Base-by-base conservation (phyloP, 2,113 vertebrate species). In the Papio anubis region DNA sequence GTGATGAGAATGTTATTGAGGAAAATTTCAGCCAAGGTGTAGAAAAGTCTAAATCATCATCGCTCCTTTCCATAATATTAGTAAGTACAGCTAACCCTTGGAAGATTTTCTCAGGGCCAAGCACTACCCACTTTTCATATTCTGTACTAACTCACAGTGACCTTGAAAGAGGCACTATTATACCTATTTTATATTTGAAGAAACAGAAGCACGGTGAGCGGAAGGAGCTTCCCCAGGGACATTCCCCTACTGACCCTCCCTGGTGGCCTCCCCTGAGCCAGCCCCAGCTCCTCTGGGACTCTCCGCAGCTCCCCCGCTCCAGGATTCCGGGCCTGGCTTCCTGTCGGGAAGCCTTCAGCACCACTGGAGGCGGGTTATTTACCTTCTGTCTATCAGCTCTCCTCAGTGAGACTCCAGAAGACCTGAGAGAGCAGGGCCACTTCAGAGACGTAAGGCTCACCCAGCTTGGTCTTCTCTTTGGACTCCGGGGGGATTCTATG, bases 181-280 rank as follows among this genome's bases (percentile, higher is more conserved):
- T 14, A 50, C 35, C 20, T 20, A 32, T 72, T 40, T 80, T 59
- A 73, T 35, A 18, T 25, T 30, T 10, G 55, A 78, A 73, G 70
- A 40, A 75, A 50, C 32, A 35, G 68, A 55, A 40, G 88, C 59
- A 57, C 18, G 13, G 32, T 27, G 21, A 48, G 61, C 11, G 40
- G 27, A 61, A 40, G n/a, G 35, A 30, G 38, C 76, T 70, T 66
- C 30, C 61, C 5, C 27, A 20, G 35, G 48, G 17, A 85, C 14
- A 45, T 25, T 38, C 25, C 38, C 4, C 43, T 8, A 5, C 0
- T 13, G 1, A 21, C 79, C n/a, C 55, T 75, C 38, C n/a, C 21
- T 6, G 1, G 1, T 9, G 8, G 4, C 43, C 8, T 48, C 81
- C 10, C 59, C 32, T 1, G 11, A 14, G 6, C 27, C 23, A 5